A percentile compares a stretch with the other conserved stretches of the same genome.
These are phyloP conservation scores for human DNA, from an alignment of 2,113 vertebrate genomes.

Conservation along the genomic window DNA sequence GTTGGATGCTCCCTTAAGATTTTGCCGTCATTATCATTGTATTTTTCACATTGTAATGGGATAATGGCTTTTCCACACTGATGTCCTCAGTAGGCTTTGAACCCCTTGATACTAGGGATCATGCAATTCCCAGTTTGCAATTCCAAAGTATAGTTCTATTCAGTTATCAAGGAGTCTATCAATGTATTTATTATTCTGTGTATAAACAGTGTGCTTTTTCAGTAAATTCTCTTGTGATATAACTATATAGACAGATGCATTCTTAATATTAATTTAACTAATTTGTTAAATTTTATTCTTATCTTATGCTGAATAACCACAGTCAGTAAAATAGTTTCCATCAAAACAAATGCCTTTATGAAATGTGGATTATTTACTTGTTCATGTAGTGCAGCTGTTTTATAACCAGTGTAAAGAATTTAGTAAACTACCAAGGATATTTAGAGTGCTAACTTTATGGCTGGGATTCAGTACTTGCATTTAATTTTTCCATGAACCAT, in stretches of 20 bases:
- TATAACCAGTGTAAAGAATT: not conserved
- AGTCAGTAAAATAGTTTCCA: not conserved
- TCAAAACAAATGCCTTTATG: not conserved
- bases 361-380: constrained; percentile 1
- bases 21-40: not conserved
- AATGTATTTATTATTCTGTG: not conserved
- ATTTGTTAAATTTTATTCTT: not conserved
- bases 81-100: not conserved
- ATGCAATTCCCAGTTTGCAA: not conserved
- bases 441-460: not conserved
- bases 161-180: not conserved
- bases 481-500: constrained; percentile 6
- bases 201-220: not conserved
- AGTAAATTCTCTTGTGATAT: not conserved
- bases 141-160: constrained; percentile 1
- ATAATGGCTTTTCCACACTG: not conserved
- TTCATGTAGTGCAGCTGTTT: not conserved
- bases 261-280: constrained; percentile 5
- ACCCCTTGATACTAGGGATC: not conserved
- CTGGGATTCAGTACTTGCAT: not conserved
- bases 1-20: not conserved
- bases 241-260: not conserved
- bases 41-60: not conserved
- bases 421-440: not conserved
- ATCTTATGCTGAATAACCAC: not conserved